Evolutionary conservation across 2,797 vertebrate genomes (phyloP).

Genomic region (Threskiornis aethiopicus): DNA sequence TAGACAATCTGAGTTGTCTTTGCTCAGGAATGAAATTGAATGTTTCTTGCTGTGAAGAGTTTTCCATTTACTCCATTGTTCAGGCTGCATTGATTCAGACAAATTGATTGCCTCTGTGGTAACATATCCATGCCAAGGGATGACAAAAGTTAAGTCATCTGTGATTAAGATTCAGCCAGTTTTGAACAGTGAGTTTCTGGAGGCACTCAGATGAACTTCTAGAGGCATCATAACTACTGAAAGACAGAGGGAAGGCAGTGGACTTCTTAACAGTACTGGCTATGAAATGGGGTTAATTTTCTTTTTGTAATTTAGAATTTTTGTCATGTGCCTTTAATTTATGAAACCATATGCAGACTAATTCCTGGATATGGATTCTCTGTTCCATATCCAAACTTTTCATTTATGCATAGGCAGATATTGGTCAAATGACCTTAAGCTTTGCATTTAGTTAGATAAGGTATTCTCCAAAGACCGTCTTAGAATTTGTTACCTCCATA

Average conservation of each 20-base stretch:
- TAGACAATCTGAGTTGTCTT: neutral
- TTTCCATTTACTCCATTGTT: slow-evolving; percentile 33
- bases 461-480: neutral
- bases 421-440: neutral
- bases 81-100: slow-evolving; percentile 3
- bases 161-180: neutral
- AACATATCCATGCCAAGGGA: neutral
- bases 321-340: neutral
- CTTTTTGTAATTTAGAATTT: neutral
- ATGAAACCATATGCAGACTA: neutral
- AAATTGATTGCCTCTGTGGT: slow-evolving; percentile 26
- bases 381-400: neutral
- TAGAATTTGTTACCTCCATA: neutral
- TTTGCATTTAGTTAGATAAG: neutral
- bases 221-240: neutral
- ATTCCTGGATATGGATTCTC: neutral
- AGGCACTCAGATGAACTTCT: neutral
- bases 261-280: neutral
- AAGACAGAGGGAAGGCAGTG: neutral
- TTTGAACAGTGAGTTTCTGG: neutral
- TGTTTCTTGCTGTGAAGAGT: slow-evolving; percentile 29
- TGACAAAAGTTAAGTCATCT: slow-evolving; percentile 10
- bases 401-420: neutral
- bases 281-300: neutral
- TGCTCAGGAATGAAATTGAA: neutral